Evolutionary conservation across 2,113 vertebrate genomes (phyloP).

Genomic region (Pygoscelis adeliae): DNA sequence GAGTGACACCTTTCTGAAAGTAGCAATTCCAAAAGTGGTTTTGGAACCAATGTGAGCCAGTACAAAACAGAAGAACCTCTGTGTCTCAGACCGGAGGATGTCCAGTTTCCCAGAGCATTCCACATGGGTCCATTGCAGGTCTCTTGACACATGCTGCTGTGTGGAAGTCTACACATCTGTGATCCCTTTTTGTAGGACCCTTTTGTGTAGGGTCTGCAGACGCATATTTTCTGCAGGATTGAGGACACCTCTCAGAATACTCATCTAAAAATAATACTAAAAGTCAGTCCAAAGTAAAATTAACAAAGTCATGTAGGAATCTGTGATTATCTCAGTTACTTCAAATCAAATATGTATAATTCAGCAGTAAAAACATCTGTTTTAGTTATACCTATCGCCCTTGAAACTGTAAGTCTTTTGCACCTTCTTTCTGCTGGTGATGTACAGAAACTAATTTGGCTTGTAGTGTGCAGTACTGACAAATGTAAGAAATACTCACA

Average conservation of each 20-base stretch:
- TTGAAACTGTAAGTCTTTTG: background rate
- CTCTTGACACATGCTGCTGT: background rate
- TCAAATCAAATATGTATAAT: background rate
- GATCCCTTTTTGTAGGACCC: background rate
- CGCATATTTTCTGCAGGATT: background rate
- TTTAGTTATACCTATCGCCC: background rate
- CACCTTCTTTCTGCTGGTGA: background rate
- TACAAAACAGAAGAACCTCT: background rate
- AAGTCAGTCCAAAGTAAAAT: background rate
- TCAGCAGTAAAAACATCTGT: background rate
- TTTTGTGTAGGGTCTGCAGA: background rate
- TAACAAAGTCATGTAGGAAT: background rate
- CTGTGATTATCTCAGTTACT: background rate
- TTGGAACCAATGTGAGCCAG: fast-evolving
- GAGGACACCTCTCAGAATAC: background rate
- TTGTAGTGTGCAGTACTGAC: background rate
- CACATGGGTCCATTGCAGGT: background rate
- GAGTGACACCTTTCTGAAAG: background rate
- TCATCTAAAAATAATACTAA: background rate
- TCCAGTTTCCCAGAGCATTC: background rate
- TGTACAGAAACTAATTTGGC: background rate
- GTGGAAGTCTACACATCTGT: background rate
- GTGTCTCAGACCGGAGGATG: background rate
- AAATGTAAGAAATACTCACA: background rate
- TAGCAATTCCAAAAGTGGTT: background rate